Evolutionary conservation across 2,113 vertebrate species (phyloP).

Genomic region (Anser cygnoides): DNA sequence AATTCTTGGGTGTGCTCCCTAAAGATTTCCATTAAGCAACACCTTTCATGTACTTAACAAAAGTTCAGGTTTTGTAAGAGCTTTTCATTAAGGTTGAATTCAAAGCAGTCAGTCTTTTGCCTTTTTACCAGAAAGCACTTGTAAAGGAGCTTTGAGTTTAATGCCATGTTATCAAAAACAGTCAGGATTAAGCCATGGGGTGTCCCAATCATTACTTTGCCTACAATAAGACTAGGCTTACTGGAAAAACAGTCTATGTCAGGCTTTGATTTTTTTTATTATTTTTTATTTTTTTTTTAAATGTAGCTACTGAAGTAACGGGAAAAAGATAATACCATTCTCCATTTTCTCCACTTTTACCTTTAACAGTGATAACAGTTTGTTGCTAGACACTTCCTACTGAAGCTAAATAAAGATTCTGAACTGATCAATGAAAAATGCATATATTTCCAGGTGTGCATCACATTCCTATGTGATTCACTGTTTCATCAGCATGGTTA

Average conservation of each 20-base stretch:
- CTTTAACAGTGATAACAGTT: background rate
- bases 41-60: background rate
- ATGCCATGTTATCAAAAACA: conserved; percentile 7
- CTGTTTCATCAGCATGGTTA: background rate
- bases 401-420: background rate
- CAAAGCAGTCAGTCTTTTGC: conserved; percentile 16
- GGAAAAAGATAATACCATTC: background rate
- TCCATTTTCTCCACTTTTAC: background rate
- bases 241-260: background rate
- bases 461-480: background rate
- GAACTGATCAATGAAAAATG: background rate
- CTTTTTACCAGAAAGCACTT: background rate
- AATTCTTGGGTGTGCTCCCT: background rate
- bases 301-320: background rate
- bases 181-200: background rate
- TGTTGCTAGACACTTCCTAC: background rate
- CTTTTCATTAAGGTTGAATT: background rate
- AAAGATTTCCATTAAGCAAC: conserved; percentile 22
- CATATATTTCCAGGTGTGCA: background rate
- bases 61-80: conserved; percentile 26
- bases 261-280: background rate
- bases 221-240: background rate
- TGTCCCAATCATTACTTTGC: background rate
- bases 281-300: background rate
- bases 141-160: conserved; percentile 15